Evolutionary conservation across 2,797 vertebrate species (phyloP).

Genomic region (Ctenochaetus hawaiiensis): DNA sequence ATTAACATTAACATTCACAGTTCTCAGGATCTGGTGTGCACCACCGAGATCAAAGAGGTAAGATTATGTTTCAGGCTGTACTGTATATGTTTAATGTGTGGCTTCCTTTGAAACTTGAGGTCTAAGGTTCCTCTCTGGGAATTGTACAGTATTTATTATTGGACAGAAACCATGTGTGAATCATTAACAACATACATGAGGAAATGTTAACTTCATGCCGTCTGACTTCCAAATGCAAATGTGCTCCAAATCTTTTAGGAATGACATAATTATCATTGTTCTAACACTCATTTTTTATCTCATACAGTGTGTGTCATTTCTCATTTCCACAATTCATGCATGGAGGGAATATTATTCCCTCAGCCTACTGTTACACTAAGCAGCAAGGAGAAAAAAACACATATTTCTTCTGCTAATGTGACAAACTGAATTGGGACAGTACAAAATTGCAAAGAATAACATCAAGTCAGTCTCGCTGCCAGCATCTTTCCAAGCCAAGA

Average conservation of each 20-base stretch:
- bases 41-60: constrained; percentile 48
- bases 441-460: constrained; percentile 35
- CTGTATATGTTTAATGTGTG: constrained; percentile 33
- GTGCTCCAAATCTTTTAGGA: constrained; percentile 44
- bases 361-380: constrained; percentile 28
- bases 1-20: constrained; percentile 62
- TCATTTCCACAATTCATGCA: constrained; percentile 48
- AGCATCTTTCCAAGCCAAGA: constrained; percentile 16
- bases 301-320: constrained; percentile 33
- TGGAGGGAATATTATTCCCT: constrained; percentile 30
- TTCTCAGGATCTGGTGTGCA: constrained; percentile 56
- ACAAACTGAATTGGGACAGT: constrained; percentile 29
- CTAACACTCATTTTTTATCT: constrained; percentile 38
- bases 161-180: constrained; percentile 42
- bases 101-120: constrained; percentile 51
- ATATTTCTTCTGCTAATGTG: constrained; percentile 37
- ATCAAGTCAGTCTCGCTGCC: constrained; percentile 30
- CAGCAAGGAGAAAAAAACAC: constrained; percentile 29
- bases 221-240: constrained; percentile 45
- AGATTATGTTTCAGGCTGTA: constrained; percentile 37
- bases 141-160: constrained; percentile 30
- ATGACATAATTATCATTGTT: constrained; percentile 45
- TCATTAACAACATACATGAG: constrained; percentile 41
- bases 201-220: constrained; percentile 31
- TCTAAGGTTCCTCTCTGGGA: constrained; percentile 33